Evolutionary conservation across 2,797 vertebrate species (phyloP), one percentile per base, ranked within the genome.

Genomic region (Trachurus trachurus): DNA sequence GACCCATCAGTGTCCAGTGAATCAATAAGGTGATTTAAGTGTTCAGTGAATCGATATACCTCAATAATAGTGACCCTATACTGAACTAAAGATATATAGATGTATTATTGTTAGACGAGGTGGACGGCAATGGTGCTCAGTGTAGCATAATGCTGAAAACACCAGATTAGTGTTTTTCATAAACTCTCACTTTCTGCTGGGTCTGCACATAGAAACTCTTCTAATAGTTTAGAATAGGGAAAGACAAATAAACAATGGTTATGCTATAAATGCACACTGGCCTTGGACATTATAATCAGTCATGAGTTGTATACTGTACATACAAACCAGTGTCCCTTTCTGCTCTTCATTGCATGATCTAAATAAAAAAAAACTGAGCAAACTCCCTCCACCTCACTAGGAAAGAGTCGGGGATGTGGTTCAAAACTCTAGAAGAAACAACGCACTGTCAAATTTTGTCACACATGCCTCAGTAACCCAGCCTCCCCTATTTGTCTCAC

Each of bases 1-100:
- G 42, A 75, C 45, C 78, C 66, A 59, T 57, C 49, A 39, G 37
- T 50, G 42, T 37, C 13, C 37, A 52, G 19, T 19, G 45, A 70
- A 58, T 62, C 21, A 40, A 47, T 61, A 42, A 72, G 8, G 8
- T 19, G 17, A 19, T 8, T 47, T 10, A 4, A 13, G 6, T 59
- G 31, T 22, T 74, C 44, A 57, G 17, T 21, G 45, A 69, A 58
- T 62, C 13, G 19, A 47, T 61, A 26, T 61, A 26, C 66, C 10
- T 44, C 22, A 40, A 31, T 37, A 60, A 40, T 52, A 53, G 37
- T 22, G 29, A 63, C 1, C 71, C n/a, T 37, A 26, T 12, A 13
- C 52, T 52, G 11, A 49, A 34, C 63, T 2, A 5, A 57, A 66
- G 42, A 37, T 3, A 1, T 50, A 9, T 19, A 3, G 16, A 31